A percentile compares a stretch with the other conserved stretches of the same genome.
Conservation (phyloP, 2,113 vertebrate genomes). For the Charina bottae region DNA sequence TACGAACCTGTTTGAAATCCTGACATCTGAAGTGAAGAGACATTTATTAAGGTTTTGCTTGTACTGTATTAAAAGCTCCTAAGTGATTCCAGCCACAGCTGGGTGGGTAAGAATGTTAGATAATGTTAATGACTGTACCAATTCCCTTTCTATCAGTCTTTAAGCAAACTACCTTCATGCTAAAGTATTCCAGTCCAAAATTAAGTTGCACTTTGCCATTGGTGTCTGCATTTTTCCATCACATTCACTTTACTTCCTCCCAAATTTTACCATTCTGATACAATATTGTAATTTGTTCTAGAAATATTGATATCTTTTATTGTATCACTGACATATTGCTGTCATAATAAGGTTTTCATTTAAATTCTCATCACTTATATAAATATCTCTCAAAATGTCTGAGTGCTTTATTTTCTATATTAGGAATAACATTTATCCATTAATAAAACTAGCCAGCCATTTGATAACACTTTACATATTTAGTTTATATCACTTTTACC, state of each 20-base stretch:
- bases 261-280: not conserved
- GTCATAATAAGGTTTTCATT: not conserved
- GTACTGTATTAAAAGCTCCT: not conserved
- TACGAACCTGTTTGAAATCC: not conserved
- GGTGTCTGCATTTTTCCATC: not conserved
- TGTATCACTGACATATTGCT: not conserved
- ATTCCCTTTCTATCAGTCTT: not conserved
- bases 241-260: not conserved
- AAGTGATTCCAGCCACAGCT: conserved; percentile 1
- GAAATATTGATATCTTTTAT: not conserved
- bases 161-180: not conserved
- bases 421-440: not conserved
- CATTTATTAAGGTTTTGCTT: not conserved
- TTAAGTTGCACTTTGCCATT: not conserved
- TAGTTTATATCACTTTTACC: not conserved
- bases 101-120: not conserved
- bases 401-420: not conserved
- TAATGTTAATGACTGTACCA: not conserved
- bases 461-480: not conserved
- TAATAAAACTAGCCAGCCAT: not conserved
- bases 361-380: not conserved
- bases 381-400: not conserved
- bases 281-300: not conserved
- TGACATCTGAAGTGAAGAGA: not conserved
- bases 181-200: not conserved